These are phyloP conservation scores for Diphyllodes magnificus DNA, from an alignment of 2,113 vertebrate genomes.

Conservation along the genomic window DNA sequence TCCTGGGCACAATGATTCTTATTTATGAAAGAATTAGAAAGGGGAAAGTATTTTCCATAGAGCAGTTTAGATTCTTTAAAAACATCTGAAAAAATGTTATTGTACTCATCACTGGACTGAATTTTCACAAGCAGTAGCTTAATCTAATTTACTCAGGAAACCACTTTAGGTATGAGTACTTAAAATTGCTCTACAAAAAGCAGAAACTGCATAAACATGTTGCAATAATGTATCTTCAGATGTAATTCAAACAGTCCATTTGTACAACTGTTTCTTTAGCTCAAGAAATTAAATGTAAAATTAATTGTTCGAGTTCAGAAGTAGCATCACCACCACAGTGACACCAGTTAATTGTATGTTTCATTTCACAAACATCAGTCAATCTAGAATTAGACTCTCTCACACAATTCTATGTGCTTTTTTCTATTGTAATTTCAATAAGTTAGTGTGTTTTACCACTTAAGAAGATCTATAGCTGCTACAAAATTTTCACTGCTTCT, in stretches of 20 bases:
- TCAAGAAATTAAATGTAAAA: conserved; percentile 13
- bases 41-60: neutral
- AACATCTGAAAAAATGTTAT: neutral
- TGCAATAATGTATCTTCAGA: neutral
- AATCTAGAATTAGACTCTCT: neutral
- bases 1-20: neutral
- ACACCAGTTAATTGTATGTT: neutral
- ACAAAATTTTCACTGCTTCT: neutral
- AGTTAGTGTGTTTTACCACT: neutral
- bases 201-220: neutral
- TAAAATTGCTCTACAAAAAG: neutral
- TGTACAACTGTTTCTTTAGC: neutral
- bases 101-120: neutral
- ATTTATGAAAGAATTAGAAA: neutral
- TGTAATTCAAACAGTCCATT: neutral
- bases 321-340: neutral
- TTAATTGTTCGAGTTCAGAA: conserved; percentile 1
- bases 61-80: neutral
- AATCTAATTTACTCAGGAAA: neutral
- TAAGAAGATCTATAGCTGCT: neutral
- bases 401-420: neutral
- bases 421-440: neutral
- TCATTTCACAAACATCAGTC: neutral
- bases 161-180: neutral
- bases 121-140: neutral